Conservation (phyloP, 2,888 invertebrate species). For the Marasmarcha lunaedactyla region DNA sequence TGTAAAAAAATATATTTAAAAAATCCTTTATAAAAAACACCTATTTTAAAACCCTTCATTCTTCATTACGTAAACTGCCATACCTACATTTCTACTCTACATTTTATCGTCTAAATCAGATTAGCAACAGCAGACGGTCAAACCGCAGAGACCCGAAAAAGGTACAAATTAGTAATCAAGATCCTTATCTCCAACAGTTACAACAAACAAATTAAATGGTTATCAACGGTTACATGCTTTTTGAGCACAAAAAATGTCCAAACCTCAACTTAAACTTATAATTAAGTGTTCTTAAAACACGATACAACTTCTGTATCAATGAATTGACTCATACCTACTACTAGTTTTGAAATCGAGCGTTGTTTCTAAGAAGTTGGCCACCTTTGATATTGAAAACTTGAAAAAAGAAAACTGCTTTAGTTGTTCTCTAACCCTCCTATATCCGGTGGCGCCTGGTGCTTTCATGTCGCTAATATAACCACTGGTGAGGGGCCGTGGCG, state of each 20-base stretch:
- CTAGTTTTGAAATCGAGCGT: no score
- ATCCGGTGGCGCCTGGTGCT: conserved; percentile 46
- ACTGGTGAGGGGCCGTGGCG: conserved; percentile 17
- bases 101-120: no score
- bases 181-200: background rate
- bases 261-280: conserved; percentile 9
- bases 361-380: conserved; percentile 15
- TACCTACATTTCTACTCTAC: no score
- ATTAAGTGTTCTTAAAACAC: conserved; percentile 6
- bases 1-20: no score
- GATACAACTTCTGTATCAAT: background rate
- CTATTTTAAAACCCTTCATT: no score
- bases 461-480: conserved; percentile 14
- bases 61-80: no score
- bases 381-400: conserved; percentile 28
- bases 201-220: background rate
- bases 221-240: background rate
- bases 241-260: background rate
- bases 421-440: conserved; percentile 27
- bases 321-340: background rate
- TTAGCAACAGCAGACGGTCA: no score
- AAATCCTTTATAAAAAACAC: no score
- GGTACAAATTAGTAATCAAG: background rate
- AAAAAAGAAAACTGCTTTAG: conserved; percentile 10
- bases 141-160: no score